phyloP scores from a whole-genome alignment of 2,113 vertebrate species.

The Zeus faber region DNA sequence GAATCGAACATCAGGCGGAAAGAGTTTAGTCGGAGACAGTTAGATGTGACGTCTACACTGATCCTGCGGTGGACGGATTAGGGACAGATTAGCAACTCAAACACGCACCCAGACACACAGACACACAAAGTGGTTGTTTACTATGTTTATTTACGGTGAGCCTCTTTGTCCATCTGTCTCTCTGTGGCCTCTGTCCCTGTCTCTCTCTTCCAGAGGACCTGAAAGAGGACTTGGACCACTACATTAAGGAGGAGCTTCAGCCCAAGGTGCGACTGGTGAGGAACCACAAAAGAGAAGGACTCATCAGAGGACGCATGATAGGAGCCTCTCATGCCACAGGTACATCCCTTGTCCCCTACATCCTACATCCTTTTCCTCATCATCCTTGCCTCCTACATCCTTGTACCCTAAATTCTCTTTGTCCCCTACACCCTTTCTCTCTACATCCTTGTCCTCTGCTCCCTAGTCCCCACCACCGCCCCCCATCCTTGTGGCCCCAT shows the following conservation, averaged over 20 bases:
- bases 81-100: too few relatives aligned
- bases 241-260: conserved; percentile 78
- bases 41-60: too few relatives aligned
- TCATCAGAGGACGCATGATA: conserved; percentile 94
- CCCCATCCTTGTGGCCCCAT: too few relatives aligned
- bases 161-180: neutral
- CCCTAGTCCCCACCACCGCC: too few relatives aligned
- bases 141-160: too few relatives aligned
- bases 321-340: conserved; percentile 92
- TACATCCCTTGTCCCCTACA: conserved; percentile 39
- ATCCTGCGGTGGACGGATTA: too few relatives aligned
- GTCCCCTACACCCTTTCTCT: conserved; percentile 41
- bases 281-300: conserved; percentile 86
- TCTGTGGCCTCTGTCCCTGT: neutral
- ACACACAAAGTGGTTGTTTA: neutral
- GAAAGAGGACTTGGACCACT: conserved; percentile 82
- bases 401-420: neutral
- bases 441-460: neutral
- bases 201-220: conserved; percentile 80
- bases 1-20: neutral
- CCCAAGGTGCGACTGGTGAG: conserved; percentile 83
- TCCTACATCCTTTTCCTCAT: neutral
- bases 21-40: neutral
- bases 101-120: neutral
- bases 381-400: neutral